A percentile compares a stretch with the other conserved stretches of the same genome.
These are phyloP conservation scores for Hemicentrotus pulcherrimus DNA, from an alignment of 35 echinoderm and acorn worm genomes.

Conservation along the genomic window DNA sequence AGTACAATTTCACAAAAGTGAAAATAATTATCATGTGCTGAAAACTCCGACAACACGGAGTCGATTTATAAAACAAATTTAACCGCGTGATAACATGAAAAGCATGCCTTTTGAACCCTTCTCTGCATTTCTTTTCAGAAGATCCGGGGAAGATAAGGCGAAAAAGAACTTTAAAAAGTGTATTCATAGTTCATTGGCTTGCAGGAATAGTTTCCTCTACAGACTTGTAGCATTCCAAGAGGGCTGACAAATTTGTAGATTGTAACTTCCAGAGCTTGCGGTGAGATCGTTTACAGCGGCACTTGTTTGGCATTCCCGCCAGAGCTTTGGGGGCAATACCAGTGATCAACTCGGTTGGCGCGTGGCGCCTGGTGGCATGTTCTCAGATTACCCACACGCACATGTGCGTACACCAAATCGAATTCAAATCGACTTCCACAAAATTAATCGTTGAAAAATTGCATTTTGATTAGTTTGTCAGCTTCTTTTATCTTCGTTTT, in stretches of 20 bases:
- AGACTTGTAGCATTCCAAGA: neutral
- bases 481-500: neutral
- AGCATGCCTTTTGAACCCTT: neutral
- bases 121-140: neutral
- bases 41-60: no score
- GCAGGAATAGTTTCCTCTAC: neutral
- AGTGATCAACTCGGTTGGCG: neutral
- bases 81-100: neutral
- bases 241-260: neutral
- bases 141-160: neutral
- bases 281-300: neutral
- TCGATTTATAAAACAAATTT: no score
- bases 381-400: neutral
- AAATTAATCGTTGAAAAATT: slow-evolving; percentile 38
- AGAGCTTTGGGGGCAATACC: neutral
- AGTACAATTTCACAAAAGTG: no score
- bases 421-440: neutral
- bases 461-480: slow-evolving; percentile 15
- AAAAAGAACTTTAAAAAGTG: neutral
- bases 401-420: neutral
- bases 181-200: slow-evolving; percentile 5
- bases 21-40: no score
- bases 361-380: slow-evolving; percentile 6
- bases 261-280: neutral
- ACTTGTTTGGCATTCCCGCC: neutral